These are phyloP conservation scores for Bimastos eiseni DNA, from an alignment of 2,888 invertebrate genomes.

Conservation along the genomic window DNA sequence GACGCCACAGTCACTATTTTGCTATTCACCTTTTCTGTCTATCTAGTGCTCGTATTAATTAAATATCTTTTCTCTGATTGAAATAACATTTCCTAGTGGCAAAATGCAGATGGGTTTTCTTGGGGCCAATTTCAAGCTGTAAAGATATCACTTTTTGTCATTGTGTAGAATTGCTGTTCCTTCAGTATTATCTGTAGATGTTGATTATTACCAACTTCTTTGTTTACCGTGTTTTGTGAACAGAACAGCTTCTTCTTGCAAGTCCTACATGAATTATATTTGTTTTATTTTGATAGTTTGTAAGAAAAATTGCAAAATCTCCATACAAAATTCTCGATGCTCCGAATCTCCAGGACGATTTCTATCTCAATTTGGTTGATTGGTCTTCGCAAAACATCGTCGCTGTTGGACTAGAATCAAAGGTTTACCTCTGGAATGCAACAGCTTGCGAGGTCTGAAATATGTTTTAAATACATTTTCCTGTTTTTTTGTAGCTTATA, in stretches of 20 bases:
- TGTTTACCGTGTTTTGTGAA: background rate
- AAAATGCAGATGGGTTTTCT: too few species aligned
- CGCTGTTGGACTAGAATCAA: constrained; percentile 94
- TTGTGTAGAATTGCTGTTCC: background rate
- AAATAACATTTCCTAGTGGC: too few species aligned
- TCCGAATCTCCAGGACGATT: constrained; percentile 96
- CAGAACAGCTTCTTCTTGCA: background rate
- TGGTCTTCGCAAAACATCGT: constrained; percentile 99
- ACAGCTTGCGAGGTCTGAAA: constrained; percentile 84
- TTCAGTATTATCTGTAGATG: background rate
- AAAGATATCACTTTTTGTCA: too few species aligned
- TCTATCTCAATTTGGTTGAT: constrained; percentile 96
- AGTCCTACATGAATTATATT: background rate
- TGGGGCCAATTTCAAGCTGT: too few species aligned
- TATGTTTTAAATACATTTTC: background rate
- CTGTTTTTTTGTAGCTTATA: background rate
- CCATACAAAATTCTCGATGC: constrained; percentile 97
- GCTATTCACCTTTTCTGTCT: too few species aligned
- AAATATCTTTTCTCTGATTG: too few species aligned
- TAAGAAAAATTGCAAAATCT: constrained; percentile 94
- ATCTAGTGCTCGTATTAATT: too few species aligned
- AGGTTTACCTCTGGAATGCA: constrained; percentile 98
- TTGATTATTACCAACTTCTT: background rate
- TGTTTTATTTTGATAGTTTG: constrained; percentile 67
- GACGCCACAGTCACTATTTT: too few species aligned